These are phyloP conservation scores for Papilio demoleus DNA, from an alignment of 2,888 invertebrate species.

Conservation along the genomic window DNA sequence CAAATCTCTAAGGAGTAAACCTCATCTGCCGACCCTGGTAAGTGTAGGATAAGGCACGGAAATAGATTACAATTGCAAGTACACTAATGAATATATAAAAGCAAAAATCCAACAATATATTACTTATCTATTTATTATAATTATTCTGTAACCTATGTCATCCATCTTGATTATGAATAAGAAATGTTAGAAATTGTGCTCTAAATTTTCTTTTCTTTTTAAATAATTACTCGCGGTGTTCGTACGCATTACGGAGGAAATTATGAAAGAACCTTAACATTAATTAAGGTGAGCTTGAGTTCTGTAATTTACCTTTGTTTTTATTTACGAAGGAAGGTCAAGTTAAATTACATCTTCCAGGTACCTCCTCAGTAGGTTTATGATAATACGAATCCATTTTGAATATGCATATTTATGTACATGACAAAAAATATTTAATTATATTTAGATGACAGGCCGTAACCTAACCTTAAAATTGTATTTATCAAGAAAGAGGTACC, in stretches of 20 bases:
- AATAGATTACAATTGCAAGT: too few relatives aligned
- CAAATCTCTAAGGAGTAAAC: too few relatives aligned
- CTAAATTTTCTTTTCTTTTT: neutral
- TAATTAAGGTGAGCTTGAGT: slow-evolving; percentile 5
- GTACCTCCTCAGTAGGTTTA: neutral
- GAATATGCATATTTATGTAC: neutral
- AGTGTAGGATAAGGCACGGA: too few relatives aligned
- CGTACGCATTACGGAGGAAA: slow-evolving; percentile 1
- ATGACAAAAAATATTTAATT: too few relatives aligned
- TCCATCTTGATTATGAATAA: neutral
- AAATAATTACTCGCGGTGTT: slow-evolving; percentile 1
- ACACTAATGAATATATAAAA: too few relatives aligned
- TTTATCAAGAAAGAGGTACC: too few relatives aligned
- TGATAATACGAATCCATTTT: neutral
- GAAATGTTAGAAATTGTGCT: neutral
- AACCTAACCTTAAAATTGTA: too few relatives aligned
- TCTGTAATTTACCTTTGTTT: slow-evolving; percentile 5
- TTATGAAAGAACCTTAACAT: slow-evolving; percentile 17
- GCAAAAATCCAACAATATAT: neutral
- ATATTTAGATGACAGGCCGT: too few relatives aligned
- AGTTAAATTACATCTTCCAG: neutral
- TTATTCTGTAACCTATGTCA: neutral
- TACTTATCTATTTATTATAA: neutral
- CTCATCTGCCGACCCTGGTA: too few relatives aligned
- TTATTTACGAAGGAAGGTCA: slow-evolving; percentile 1